These are phyloP conservation scores for Cydia strobilella DNA, from an alignment of 1,140 invertebrate genomes.

Conservation along the genomic window DNA sequence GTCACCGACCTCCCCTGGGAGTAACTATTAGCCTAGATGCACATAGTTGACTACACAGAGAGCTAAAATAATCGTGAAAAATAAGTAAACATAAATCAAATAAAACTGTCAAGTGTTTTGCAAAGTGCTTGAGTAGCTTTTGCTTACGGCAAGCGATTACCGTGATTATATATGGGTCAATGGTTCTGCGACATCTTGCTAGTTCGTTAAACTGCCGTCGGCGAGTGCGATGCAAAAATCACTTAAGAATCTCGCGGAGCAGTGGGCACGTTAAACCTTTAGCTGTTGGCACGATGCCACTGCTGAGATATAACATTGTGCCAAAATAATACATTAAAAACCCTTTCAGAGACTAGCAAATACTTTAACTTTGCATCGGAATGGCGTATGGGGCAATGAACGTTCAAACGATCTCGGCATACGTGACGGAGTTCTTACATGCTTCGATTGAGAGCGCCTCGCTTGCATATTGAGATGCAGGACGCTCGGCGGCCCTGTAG, in stretches of 20 bases:
- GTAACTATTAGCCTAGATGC: background rate
- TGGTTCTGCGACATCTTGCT: constrained; percentile 67
- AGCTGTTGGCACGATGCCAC: constrained; percentile 64
- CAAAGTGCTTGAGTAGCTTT: constrained; percentile 39
- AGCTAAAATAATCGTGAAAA: background rate
- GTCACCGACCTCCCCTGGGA: background rate
- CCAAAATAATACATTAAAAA: constrained; percentile 74
- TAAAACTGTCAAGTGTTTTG: constrained; percentile 7
- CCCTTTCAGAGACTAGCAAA: constrained; percentile 59
- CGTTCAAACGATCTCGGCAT: constrained; percentile 8
- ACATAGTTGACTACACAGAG: background rate
- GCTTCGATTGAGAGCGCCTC: constrained; percentile 20
- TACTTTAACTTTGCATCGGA: constrained; percentile 51
- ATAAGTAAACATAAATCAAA: constrained; percentile 5
- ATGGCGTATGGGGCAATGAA: constrained; percentile 22
- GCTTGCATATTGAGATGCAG: constrained; percentile 22
- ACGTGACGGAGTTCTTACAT: constrained; percentile 26
- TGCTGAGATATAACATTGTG: constrained; percentile 57
- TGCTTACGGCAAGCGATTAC: constrained; percentile 51
- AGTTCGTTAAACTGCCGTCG: constrained; percentile 68
- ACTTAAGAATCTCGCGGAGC: constrained; percentile 64
- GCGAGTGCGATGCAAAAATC: constrained; percentile 62
- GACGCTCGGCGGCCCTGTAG: constrained; percentile 10
- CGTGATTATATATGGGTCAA: constrained; percentile 70
- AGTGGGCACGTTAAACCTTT: constrained; percentile 67